Conservation (phyloP, 2,797 vertebrate species). For the Lithobates sylvaticus region DNA sequence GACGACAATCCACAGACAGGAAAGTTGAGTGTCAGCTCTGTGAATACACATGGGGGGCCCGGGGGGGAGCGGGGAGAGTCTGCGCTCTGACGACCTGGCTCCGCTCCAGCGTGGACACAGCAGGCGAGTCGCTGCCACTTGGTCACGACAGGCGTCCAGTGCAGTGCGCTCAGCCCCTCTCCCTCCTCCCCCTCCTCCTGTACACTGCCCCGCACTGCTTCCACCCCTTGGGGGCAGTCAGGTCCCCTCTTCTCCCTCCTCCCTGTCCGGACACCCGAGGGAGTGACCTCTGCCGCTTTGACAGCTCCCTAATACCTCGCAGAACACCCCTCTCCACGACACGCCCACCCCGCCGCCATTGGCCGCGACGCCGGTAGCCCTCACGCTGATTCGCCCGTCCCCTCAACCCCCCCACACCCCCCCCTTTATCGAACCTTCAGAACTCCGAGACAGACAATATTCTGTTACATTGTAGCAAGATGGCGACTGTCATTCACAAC, state of each 20-base stretch:
- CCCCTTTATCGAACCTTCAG: slow-evolving; percentile 93
- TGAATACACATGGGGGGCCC: slow-evolving; percentile 51
- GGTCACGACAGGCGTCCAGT: slow-evolving; percentile 35
- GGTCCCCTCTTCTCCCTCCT: slow-evolving; percentile 76
- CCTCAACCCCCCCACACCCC: slow-evolving; percentile 72
- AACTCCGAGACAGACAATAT: slow-evolving; percentile 98
- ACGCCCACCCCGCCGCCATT: slow-evolving; percentile 73
- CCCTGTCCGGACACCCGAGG: slow-evolving; percentile 80
- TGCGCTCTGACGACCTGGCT: slow-evolving; percentile 48
- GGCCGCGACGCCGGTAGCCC: slow-evolving; percentile 81
- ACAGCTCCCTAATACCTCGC: slow-evolving; percentile 97
- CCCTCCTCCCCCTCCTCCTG: neutral
- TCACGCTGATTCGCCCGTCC: slow-evolving; percentile 80
- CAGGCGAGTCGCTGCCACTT: slow-evolving; percentile 9
- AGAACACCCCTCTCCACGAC: slow-evolving; percentile 79
- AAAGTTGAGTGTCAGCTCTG: neutral
- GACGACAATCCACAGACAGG: neutral
- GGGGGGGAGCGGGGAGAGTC: slow-evolving; percentile 43
- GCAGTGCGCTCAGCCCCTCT: neutral
- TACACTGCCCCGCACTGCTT: neutral
- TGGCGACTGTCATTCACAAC: slow-evolving; percentile 99
- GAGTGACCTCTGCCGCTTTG: slow-evolving; percentile 97
- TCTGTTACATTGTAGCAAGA: slow-evolving; percentile 99
- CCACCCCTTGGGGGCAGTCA: neutral
- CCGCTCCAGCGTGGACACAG: slow-evolving; percentile 52